phyloP scores from a whole-genome alignment of 2,888 invertebrate genomes.

The Coenonympha arcania region DNA sequence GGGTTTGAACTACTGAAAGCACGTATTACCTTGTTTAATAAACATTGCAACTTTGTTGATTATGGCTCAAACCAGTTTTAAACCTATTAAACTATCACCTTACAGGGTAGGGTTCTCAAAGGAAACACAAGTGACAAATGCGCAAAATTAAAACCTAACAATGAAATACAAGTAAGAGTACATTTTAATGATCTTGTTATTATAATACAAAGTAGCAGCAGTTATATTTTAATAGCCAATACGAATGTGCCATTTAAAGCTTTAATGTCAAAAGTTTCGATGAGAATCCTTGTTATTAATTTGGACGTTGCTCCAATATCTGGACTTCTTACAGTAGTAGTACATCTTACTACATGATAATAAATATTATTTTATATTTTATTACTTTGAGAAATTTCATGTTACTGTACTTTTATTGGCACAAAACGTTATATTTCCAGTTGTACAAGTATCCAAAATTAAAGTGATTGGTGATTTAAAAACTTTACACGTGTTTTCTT shows the following conservation, averaged over 20 bases:
- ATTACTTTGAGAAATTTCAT: conserved; percentile 13
- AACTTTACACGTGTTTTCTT: too few relatives aligned
- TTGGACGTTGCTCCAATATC: conserved; percentile 34
- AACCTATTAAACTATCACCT: conserved; percentile 39
- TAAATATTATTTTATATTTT: conserved; percentile 3
- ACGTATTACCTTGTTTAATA: conserved; percentile 71
- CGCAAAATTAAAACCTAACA: conserved; percentile 58
- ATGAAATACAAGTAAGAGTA: conserved; percentile 53
- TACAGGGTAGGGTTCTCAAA: conserved; percentile 34
- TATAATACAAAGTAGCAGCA: conserved; percentile 43
- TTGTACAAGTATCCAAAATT: conserved; percentile 4
- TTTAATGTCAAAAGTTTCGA: conserved; percentile 40
- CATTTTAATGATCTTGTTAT: conserved; percentile 60
- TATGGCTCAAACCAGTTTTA: conserved; percentile 52
- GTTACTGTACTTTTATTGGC: conserved; percentile 11
- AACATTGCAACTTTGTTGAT: conserved; percentile 71
- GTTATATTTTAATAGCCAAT: conserved; percentile 65
- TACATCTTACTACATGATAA: too few relatives aligned
- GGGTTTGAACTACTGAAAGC: conserved; percentile 38
- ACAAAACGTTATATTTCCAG: conserved; percentile 16
- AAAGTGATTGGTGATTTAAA: not conserved
- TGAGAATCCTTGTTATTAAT: conserved; percentile 58
- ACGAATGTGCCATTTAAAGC: conserved; percentile 43
- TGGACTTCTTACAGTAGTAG: conserved; percentile 9
- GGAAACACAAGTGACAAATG: conserved; percentile 41